These are phyloP conservation scores for Drosophila bunnanda DNA, from an alignment of 2,888 invertebrate species.

Conservation along the genomic window DNA sequence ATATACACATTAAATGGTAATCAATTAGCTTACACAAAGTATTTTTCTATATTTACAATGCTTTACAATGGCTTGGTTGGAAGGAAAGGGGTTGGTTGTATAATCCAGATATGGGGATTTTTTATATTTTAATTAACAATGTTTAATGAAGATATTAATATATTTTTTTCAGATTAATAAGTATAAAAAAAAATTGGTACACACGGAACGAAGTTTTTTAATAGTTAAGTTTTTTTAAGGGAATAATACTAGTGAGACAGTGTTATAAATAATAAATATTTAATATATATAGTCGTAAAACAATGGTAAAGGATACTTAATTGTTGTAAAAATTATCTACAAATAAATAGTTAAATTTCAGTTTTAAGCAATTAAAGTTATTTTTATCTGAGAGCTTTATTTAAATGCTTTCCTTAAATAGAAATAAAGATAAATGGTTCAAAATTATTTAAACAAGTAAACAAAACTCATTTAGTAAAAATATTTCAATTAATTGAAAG, in stretches of 20 bases:
- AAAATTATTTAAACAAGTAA: not conserved
- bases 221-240: not conserved
- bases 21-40: conserved; percentile 37
- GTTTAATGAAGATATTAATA: conserved; percentile 19
- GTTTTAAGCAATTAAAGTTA: not conserved
- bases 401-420: not conserved
- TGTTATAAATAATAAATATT: too few relatives aligned
- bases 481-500: not conserved
- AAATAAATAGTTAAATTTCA: not conserved
- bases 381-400: not conserved
- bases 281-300: not conserved
- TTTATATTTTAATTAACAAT: conserved; percentile 34
- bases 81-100: not conserved
- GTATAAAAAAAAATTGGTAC: not conserved
- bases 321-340: too few relatives aligned
- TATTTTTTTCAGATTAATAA: not conserved
- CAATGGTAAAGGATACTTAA: too few relatives aligned
- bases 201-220: not conserved
- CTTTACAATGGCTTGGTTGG: conserved; percentile 23
- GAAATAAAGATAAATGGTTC: too few relatives aligned
- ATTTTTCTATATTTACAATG: conserved; percentile 29
- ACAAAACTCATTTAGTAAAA: not conserved
- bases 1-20: conserved; percentile 64
- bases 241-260: not conserved
- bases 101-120: conserved; percentile 5